phyloP scores from a whole-genome alignment of 2,797 vertebrate species.

The Enteromius paludinosus region DNA sequence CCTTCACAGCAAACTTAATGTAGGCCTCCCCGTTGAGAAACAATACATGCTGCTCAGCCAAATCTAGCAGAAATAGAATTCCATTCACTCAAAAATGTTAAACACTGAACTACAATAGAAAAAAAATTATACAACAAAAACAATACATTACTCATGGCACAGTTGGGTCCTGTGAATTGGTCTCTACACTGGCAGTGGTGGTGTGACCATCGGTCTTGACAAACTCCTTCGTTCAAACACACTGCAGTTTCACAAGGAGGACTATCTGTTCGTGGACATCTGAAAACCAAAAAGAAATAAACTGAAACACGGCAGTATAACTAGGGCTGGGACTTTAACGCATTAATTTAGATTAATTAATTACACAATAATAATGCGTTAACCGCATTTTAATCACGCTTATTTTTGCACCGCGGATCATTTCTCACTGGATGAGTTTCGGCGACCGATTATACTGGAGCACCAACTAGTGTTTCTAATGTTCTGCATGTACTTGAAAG shows the following conservation, averaged over 20 bases:
- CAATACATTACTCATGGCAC: constrained; percentile 70
- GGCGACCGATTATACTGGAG: no score
- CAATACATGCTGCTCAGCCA: constrained; percentile 72
- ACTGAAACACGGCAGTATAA: neutral
- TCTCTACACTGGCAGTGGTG: constrained; percentile 76
- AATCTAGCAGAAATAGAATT: constrained; percentile 62
- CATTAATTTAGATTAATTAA: no score
- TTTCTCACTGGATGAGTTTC: no score
- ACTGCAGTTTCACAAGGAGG: constrained; percentile 68
- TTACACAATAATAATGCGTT: no score
- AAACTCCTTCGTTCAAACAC: constrained; percentile 76
- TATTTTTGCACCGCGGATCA: no score
- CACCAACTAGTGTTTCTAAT: no score
- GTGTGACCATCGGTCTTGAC: constrained; percentile 77
- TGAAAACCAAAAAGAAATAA: constrained; percentile 31
- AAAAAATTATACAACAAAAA: neutral
- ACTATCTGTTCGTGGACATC: constrained; percentile 71
- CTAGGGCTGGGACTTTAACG: no score
- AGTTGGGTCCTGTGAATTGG: constrained; percentile 73
- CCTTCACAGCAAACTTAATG: constrained; percentile 77
- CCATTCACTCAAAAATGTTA: neutral
- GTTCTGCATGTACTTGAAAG: no score
- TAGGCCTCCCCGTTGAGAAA: constrained; percentile 68
- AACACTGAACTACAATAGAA: neutral
- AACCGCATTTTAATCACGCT: no score